Evolutionary conservation across 2,888 invertebrate genomes (phyloP).

Genomic region (Hydrotaea cyrtoneurina): DNA sequence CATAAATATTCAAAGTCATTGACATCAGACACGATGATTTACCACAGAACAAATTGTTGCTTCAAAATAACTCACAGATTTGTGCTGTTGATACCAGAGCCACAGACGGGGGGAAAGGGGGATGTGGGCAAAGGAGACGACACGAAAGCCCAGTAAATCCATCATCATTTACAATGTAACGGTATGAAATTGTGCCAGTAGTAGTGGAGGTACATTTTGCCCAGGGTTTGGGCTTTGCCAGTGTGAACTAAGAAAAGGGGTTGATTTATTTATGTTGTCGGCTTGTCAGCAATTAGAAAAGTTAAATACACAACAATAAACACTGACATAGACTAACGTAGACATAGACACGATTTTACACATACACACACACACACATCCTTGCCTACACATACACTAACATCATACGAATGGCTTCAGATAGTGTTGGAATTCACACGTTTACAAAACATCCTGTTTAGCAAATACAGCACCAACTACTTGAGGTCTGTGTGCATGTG

Average conservation of each 20-base stretch:
- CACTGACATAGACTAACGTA: conserved; percentile 38
- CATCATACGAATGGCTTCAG: neutral
- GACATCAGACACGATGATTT: conserved; percentile 44
- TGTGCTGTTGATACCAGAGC: conserved; percentile 22
- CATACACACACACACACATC: conserved; percentile 14
- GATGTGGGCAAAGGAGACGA: conserved; percentile 11
- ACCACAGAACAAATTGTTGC: conserved; percentile 51
- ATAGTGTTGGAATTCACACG: conserved; percentile 62
- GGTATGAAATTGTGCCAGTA: neutral
- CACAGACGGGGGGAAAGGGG: neutral
- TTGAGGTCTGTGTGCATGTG: conserved; percentile 35
- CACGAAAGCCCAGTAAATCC: conserved; percentile 54
- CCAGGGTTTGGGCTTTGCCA: neutral
- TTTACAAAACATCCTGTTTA: conserved; percentile 58
- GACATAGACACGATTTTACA: conserved; percentile 4
- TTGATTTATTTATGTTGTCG: conserved; percentile 78
- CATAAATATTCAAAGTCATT: conserved; percentile 64
- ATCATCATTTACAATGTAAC: conserved; percentile 61
- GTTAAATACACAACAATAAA: conserved; percentile 71
- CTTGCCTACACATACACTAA: neutral
- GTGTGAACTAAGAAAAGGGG: conserved; percentile 63
- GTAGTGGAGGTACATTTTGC: too few relatives aligned
- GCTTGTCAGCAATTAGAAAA: conserved; percentile 79
- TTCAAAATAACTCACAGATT: too few relatives aligned
- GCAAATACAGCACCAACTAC: conserved; percentile 41